These are phyloP conservation scores for Coilia nasus DNA, from an alignment of 2,797 vertebrate genomes.

Conservation along the genomic window DNA sequence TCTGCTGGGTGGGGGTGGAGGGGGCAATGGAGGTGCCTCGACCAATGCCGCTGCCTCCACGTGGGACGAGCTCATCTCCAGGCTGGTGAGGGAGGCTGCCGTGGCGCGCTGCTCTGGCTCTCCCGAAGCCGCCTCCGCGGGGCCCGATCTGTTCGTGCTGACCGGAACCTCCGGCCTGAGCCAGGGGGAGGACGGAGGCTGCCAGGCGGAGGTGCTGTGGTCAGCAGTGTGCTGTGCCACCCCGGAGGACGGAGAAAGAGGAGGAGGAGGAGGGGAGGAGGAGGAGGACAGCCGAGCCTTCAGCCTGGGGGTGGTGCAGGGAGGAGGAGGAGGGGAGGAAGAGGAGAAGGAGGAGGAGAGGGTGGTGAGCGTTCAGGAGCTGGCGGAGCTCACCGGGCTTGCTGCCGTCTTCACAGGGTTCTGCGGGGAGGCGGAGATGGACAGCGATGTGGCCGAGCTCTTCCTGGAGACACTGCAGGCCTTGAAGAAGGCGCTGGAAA, in stretches of 20 bases:
- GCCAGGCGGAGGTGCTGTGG: slow-evolving; percentile 47
- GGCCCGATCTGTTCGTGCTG: slow-evolving; percentile 67
- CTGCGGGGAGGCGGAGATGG: slow-evolving; percentile 58
- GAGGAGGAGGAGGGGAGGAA: slow-evolving; percentile 48
- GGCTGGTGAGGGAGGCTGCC: slow-evolving; percentile 61
- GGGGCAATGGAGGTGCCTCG: neutral
- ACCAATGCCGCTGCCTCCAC: slow-evolving; percentile 49
- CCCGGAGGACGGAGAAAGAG: slow-evolving; percentile 46
- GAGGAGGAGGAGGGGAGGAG: slow-evolving; percentile 27
- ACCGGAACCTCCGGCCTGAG: slow-evolving; percentile 59
- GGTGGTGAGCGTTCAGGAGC: slow-evolving; percentile 66
- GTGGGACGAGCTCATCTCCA: slow-evolving; percentile 70
- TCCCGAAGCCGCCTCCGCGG: slow-evolving; percentile 52
- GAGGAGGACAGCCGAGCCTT: slow-evolving; percentile 59
- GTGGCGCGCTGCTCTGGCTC: slow-evolving; percentile 62
- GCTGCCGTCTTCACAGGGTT: slow-evolving; percentile 69
- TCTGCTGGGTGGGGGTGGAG: slow-evolving; percentile 60
- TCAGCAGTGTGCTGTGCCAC: slow-evolving; percentile 55
- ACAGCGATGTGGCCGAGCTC: slow-evolving; percentile 34
- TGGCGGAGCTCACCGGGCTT: slow-evolving; percentile 68
- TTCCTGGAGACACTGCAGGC: slow-evolving; percentile 30
- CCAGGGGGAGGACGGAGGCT: slow-evolving; percentile 37
- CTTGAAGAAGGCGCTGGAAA: neutral
- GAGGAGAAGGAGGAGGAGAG: slow-evolving; percentile 55
- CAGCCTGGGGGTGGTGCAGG: slow-evolving; percentile 65